Conservation (phyloP, 1,140 invertebrate species). For the Cotesia vestalis region DNA sequence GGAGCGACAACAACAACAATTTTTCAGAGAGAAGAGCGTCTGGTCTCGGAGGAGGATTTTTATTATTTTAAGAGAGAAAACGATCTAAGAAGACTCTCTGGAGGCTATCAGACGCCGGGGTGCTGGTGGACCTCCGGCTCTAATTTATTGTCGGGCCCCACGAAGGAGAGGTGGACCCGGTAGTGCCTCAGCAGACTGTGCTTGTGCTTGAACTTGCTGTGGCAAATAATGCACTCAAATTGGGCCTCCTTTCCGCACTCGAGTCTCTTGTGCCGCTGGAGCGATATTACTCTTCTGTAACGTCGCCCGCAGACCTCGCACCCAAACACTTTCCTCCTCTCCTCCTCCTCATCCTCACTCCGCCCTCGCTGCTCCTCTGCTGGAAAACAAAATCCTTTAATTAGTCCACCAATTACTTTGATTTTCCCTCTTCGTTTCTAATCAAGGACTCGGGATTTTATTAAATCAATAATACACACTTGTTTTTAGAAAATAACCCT, state of each 20-base stretch:
- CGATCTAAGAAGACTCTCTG: no score
- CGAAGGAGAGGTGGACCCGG: slow-evolving; percentile 45
- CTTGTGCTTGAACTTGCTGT: slow-evolving; percentile 60
- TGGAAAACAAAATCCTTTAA: slow-evolving; percentile 44
- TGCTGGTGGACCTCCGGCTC: slow-evolving; percentile 11
- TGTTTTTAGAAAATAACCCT: slow-evolving; percentile 59
- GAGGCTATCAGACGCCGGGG: neutral
- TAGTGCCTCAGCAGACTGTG: slow-evolving; percentile 59
- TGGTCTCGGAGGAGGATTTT: no score
- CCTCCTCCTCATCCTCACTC: neutral
- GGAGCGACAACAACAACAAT: no score
- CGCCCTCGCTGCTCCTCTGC: slow-evolving; percentile 37
- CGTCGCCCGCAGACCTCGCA: slow-evolving; percentile 57
- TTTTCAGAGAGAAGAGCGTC: no score
- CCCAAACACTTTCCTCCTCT: slow-evolving; percentile 44
- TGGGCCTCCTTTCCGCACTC: slow-evolving; percentile 62
- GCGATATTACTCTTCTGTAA: slow-evolving; percentile 56
- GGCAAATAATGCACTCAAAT: slow-evolving; percentile 58
- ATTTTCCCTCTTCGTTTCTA: no score
- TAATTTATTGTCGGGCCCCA: neutral
- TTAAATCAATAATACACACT: slow-evolving; percentile 19
- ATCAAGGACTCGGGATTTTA: neutral
- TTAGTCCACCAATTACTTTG: neutral
- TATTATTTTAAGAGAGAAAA: no score
- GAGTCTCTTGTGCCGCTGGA: slow-evolving; percentile 58